Evolutionary conservation across 2,797 vertebrate species (phyloP).

Genomic region (Varecia variegata): DNA sequence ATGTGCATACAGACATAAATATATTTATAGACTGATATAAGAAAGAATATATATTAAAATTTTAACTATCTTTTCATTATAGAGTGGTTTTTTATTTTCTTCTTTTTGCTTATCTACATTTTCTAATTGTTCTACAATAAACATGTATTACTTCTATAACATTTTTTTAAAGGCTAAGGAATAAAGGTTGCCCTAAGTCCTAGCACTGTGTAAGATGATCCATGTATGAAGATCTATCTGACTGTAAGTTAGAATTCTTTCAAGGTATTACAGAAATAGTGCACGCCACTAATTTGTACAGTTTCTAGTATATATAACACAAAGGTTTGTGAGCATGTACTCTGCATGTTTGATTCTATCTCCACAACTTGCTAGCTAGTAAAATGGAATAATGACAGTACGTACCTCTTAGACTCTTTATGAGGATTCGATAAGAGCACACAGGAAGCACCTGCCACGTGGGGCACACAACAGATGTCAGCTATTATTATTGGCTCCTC

Average conservation of each 20-base stretch:
- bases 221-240: neutral
- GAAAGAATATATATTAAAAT: neutral
- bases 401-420: neutral
- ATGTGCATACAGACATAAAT: neutral
- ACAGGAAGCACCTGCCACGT: rapidly evolving
- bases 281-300: neutral
- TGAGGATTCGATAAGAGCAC: neutral
- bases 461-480: no score
- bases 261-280: neutral
- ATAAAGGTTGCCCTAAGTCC: neutral
- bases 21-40: neutral
- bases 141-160: neutral
- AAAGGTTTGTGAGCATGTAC: neutral
- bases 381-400: neutral
- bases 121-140: neutral
- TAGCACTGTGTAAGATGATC: neutral
- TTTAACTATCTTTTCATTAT: neutral
- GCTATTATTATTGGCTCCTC: neutral
- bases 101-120: neutral
- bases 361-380: neutral
- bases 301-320: neutral
- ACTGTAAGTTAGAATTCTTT: neutral
- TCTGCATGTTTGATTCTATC: neutral
- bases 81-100: neutral
- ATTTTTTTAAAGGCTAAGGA: neutral